phyloP scores from a whole-genome alignment of 2,888 invertebrate species.

The Calameuta idolon region DNA sequence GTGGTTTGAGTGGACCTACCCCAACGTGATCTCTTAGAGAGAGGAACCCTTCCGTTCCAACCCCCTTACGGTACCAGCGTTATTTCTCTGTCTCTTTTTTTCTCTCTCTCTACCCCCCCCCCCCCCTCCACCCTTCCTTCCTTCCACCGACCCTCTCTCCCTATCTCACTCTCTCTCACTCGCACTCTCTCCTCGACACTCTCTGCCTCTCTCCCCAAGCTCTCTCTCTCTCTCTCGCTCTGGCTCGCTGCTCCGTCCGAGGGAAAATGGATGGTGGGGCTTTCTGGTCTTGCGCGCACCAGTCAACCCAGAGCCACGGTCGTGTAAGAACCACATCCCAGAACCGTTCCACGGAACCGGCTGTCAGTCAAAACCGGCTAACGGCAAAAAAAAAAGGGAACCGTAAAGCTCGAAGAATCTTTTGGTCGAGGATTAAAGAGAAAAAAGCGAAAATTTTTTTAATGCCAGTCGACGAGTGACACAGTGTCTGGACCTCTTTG shows the following conservation, averaged over 20 bases:
- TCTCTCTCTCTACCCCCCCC: slow-evolving; percentile 15
- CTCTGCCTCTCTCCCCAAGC: slow-evolving; percentile 21
- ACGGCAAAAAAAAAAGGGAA: background rate
- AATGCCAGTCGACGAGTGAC: background rate
- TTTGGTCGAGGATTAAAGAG: background rate
- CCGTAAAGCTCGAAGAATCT: background rate
- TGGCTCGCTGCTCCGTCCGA: slow-evolving; percentile 23
- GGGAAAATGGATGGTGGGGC: slow-evolving; percentile 62
- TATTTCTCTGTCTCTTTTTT: slow-evolving; percentile 31
- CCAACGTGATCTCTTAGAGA: slow-evolving; percentile 21
- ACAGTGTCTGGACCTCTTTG: background rate
- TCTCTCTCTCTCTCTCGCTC: slow-evolving; percentile 27
- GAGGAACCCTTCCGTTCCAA: slow-evolving; percentile 23
- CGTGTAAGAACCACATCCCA: slow-evolving; percentile 58
- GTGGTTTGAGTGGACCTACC: slow-evolving; percentile 28
- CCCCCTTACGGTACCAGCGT: slow-evolving; percentile 12
- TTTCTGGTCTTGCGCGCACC: slow-evolving; percentile 63
- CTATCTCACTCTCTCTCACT: slow-evolving; percentile 14
- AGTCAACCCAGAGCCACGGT: slow-evolving; percentile 66
- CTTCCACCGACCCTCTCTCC: slow-evolving; percentile 17
- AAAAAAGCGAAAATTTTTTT: background rate
- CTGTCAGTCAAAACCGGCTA: slow-evolving; percentile 10
- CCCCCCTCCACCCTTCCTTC: slow-evolving; percentile 14
- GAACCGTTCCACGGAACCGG: slow-evolving; percentile 18
- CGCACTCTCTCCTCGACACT: slow-evolving; percentile 26